Conservation (phyloP, 2,113 vertebrate species). For the Noctilio leporinus region DNA sequence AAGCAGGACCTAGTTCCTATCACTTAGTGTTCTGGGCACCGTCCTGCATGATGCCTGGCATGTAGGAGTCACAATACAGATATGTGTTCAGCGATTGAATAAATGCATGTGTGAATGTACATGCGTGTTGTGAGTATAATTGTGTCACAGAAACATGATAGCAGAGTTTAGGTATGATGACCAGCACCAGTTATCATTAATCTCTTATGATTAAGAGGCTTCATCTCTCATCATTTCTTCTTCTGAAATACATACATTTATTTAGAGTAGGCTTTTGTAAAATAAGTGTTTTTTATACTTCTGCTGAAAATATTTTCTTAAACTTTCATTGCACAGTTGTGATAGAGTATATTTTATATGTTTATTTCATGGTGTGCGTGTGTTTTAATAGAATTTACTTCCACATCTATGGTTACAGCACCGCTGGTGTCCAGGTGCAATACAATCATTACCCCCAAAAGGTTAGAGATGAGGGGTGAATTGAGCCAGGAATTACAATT, state of each 20-base stretch:
- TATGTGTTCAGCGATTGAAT: neutral
- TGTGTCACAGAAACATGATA: neutral
- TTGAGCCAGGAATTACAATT: neutral
- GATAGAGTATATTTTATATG: neutral
- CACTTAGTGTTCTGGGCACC: neutral
- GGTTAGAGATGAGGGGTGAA: too few species aligned
- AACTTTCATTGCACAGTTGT: neutral
- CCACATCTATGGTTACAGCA: neutral
- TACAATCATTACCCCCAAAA: neutral
- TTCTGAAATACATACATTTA: neutral
- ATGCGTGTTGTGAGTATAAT: neutral
- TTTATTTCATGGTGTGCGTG: neutral
- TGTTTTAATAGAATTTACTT: neutral
- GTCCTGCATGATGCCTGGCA: neutral
- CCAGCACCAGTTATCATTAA: neutral
- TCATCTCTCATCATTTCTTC: neutral
- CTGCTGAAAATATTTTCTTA: neutral
- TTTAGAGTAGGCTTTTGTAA: neutral
- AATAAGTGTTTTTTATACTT: neutral
- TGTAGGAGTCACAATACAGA: neutral
- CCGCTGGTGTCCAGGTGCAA: neutral
- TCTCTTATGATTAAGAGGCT: neutral
- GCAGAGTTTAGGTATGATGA: too few species aligned
- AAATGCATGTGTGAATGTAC: rapidly evolving
- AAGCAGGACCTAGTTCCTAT: neutral